Conservation (phyloP, 2,888 invertebrate genomes). For the Boloria euphrosyne region DNA sequence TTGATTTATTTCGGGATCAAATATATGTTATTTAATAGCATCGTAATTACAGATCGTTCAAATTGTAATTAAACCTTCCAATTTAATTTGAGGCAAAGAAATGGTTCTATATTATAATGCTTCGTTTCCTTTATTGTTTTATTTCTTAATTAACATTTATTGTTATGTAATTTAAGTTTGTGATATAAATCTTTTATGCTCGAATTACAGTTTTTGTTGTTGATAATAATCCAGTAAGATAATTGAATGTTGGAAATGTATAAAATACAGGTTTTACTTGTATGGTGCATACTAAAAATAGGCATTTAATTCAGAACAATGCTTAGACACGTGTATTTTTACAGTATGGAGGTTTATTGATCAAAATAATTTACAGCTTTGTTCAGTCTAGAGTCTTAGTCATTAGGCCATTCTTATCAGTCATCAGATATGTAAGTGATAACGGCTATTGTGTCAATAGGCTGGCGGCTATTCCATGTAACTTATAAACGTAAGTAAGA, state of each 20-base stretch:
- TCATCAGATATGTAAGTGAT: conserved; percentile 43
- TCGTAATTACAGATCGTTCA: conserved; percentile 46
- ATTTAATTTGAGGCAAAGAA: conserved; percentile 16
- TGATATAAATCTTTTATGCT: background rate
- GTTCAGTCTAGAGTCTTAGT: conserved; percentile 16
- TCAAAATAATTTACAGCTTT: conserved; percentile 1
- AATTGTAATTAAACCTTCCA: conserved; percentile 58
- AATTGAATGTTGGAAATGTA: background rate
- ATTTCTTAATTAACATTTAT: background rate
- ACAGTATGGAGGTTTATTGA: too few relatives aligned
- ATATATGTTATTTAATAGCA: conserved; percentile 44
- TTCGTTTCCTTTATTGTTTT: conserved; percentile 6
- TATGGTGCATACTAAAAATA: too few relatives aligned
- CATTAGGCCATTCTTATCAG: conserved; percentile 38
- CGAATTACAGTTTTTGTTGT: background rate
- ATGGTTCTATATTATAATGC: conserved; percentile 10
- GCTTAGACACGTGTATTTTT: too few relatives aligned
- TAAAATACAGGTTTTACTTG: background rate
- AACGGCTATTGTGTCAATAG: conserved; percentile 52
- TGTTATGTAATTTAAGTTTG: conserved; percentile 4
- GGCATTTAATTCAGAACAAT: too few relatives aligned
- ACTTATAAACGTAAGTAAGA: conserved; percentile 47
- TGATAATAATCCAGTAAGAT: background rate
- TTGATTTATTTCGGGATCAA: conserved; percentile 63
- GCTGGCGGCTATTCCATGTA: conserved; percentile 50